phyloP scores from a whole-genome alignment of 2,797 vertebrate genomes.

The Neosilurus hyrtlii region DNA sequence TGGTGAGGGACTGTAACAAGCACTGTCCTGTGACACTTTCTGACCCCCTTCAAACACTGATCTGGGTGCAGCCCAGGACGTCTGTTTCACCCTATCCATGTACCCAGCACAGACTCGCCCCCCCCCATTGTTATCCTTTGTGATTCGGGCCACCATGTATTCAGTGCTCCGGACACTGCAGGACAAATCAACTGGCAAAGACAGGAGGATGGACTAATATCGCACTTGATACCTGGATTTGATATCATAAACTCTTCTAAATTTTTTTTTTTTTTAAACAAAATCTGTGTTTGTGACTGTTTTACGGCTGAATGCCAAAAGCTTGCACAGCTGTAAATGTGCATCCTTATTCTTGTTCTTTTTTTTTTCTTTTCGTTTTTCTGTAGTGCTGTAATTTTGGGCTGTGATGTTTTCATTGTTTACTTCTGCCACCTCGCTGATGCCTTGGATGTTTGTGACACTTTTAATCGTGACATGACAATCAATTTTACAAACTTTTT shows the following conservation, averaged over 20 bases:
- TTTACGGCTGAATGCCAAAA: conserved; percentile 62
- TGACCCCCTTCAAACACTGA: conserved; percentile 14
- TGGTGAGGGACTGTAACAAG: background rate
- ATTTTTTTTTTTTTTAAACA: conserved; percentile 16
- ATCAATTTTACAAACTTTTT: conserved; percentile 74
- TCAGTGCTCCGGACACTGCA: conserved; percentile 22
- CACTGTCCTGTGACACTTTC: conserved; percentile 32
- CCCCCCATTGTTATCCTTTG: conserved; percentile 12
- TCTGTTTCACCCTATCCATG: conserved; percentile 3
- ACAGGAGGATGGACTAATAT: conserved; percentile 3
- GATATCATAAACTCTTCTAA: no score
- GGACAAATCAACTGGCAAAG: conserved; percentile 5
- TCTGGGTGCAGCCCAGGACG: conserved; percentile 8
- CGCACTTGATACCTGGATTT: background rate
- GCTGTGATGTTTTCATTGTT: conserved; percentile 60
- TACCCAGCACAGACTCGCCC: conserved; percentile 5
- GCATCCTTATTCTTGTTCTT: conserved; percentile 44
- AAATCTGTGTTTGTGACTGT: conserved; percentile 35
- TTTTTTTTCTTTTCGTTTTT: conserved; percentile 38
- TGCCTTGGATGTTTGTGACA: conserved; percentile 74
- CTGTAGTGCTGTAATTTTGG: conserved; percentile 54
- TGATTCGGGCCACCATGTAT: conserved; percentile 11
- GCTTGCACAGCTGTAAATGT: conserved; percentile 63
- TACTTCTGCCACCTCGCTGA: conserved; percentile 56
- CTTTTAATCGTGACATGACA: conserved; percentile 77